Base-by-base conservation (phyloP, 37 sponge, comb jelly and placozoan genomes). In the Halisarca cf. caerulea region DNA sequence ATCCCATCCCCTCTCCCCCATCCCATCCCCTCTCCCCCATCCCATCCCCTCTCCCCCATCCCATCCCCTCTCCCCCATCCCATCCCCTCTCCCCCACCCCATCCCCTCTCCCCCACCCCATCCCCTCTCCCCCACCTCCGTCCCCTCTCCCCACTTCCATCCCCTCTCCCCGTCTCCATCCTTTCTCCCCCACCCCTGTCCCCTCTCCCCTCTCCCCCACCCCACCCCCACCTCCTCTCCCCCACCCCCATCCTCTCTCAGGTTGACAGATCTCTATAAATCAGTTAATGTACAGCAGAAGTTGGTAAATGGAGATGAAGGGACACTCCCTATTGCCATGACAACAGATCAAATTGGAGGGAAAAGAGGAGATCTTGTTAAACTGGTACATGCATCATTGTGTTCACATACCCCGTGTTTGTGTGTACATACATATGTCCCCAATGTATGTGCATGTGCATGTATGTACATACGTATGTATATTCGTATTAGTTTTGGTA, bases 301-400 rank as follows among this genome's bases (percentile, higher is more conserved):
- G 25, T n/a, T 74, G 42, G 38, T 21, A 20, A 74, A 74, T 41
- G 77, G 77, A 21, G 77, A 24, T 43, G 77, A 74, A n/a, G 69
- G 35, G 2, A 14, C 11, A 47, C 53, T 78, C 1, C 53, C 45
- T 20, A 54, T 27, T 40, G 25, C 40, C 42, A 17, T 45, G 2
- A 8, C 42, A 20, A 23, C 64, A 35, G 92, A 83, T 14, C 53
- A 36, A 20, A 83, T 42, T 78, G 90, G 89, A 66, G 95, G 95
- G 42, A 94, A 94, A 87, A 91, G 91, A 86, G 87, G 92, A 27
- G 95, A 95, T 59, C 72, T 95, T 43, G 44, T 87, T 11, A 95
- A 89, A 58, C 78, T 95, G 78, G 95, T 95, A 43, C 62, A 80
- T 82, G 81, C 58, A 8, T 6, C 24, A n/a, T n/a, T n/a, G n/a